Conservation (phyloP, 2,888 invertebrate species). For the Machimus atricapillus region DNA sequence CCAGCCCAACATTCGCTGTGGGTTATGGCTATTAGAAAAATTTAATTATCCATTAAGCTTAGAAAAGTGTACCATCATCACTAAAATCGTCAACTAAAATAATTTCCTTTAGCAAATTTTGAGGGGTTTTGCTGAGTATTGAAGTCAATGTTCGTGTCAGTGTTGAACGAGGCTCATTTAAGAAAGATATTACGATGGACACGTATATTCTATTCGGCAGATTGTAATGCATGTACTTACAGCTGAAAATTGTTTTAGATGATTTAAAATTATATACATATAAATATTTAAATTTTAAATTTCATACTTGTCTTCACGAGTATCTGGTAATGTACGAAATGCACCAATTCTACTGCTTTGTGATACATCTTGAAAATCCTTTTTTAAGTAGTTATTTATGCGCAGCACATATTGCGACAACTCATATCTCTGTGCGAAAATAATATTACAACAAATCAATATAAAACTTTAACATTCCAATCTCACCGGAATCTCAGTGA, state of each 20-base stretch:
- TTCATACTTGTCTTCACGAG: conserved; percentile 54
- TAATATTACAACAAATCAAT: neutral
- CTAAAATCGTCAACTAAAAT: conserved; percentile 58
- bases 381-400: neutral
- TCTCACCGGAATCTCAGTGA: neutral
- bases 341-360: conserved; percentile 47
- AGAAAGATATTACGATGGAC: conserved; percentile 56
- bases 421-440: neutral
- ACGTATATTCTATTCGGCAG: conserved; percentile 48
- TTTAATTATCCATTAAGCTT: neutral
- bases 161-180: conserved; percentile 57
- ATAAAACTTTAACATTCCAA: neutral
- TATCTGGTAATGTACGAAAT: conserved; percentile 53
- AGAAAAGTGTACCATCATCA: conserved; percentile 52
- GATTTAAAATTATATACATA: neutral
- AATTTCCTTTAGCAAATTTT: conserved; percentile 54
- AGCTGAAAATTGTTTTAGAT: conserved; percentile 49
- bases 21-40: neutral
- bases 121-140: conserved; percentile 53
- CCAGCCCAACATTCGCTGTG: neutral
- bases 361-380: neutral
- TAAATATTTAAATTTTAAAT: neutral
- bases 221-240: conserved; percentile 48
- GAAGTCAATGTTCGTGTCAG: conserved; percentile 55
- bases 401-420: neutral